Percentiles rank a stretch among this genome's conserved stretches.
These are phyloP conservation scores for Meghimatium bilineatum DNA, from an alignment of 2,888 invertebrate species.

Conservation along the genomic window DNA sequence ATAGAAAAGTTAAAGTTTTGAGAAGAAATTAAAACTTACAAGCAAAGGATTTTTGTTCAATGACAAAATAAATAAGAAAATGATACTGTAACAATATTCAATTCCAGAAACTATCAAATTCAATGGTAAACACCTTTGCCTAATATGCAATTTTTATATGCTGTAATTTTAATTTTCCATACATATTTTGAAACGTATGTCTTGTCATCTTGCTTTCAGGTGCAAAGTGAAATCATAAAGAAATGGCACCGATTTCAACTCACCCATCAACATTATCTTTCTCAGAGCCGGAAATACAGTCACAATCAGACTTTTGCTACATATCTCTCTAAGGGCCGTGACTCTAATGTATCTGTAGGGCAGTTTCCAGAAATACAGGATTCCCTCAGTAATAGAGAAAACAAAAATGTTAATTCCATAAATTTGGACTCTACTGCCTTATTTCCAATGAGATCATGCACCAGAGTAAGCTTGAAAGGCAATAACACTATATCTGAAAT, in stretches of 20 bases:
- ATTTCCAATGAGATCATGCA: not conserved
- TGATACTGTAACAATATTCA: too few relatives aligned
- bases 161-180: too few relatives aligned
- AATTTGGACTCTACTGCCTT: slow-evolving; percentile 26
- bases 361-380: slow-evolving; percentile 33
- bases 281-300: slow-evolving; percentile 31
- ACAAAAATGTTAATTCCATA: not conserved
- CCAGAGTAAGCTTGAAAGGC: not conserved
- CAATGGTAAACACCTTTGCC: too few relatives aligned
- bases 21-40: too few relatives aligned
- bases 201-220: slow-evolving; percentile 14
- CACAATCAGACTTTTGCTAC: slow-evolving; percentile 42
- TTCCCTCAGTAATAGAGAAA: not conserved
- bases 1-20: too few relatives aligned
- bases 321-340: slow-evolving; percentile 35
- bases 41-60: too few relatives aligned
- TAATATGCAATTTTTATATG: too few relatives aligned
- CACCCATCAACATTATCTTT: slow-evolving; percentile 24
- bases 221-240: slow-evolving; percentile 47
- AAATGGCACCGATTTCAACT: slow-evolving; percentile 47
- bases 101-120: too few relatives aligned
- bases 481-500: slow-evolving; percentile 8
- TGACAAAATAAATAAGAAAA: too few relatives aligned
- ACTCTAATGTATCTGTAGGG: slow-evolving; percentile 28
- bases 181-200: too few relatives aligned